Evolutionary conservation across 2,888 invertebrate species (phyloP).

Genomic region (Synanthedon tipuliformis): DNA sequence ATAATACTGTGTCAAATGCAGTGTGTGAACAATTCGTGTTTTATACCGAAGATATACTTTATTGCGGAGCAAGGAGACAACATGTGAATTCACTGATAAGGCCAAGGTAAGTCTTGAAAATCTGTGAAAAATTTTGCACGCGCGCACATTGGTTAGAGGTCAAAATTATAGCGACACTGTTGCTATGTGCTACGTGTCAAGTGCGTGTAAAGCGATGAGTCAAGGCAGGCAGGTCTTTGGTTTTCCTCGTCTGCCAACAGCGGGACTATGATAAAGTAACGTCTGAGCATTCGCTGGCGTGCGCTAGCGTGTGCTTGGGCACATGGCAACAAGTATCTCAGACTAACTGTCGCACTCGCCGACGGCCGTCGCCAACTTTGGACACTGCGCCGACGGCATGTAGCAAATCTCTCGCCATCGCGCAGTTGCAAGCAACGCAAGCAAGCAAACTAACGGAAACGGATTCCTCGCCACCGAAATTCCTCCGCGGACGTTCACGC

Average conservation of each 20-base stretch:
- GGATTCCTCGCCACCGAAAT: slow-evolving; percentile 62
- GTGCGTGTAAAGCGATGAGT: slow-evolving; percentile 33
- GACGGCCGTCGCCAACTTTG: slow-evolving; percentile 9
- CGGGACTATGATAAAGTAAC: slow-evolving; percentile 37
- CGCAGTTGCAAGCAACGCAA: not conserved
- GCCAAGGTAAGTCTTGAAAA: slow-evolving; percentile 14
- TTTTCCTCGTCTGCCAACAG: slow-evolving; percentile 56
- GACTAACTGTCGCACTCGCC: slow-evolving; percentile 12
- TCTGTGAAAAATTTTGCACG: slow-evolving; percentile 24
- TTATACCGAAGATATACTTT: not conserved
- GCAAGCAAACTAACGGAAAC: slow-evolving; percentile 51
- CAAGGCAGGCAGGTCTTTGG: slow-evolving; percentile 52
- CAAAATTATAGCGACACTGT: slow-evolving; percentile 1
- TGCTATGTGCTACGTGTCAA: slow-evolving; percentile 18
- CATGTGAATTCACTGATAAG: no score
- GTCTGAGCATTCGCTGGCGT: slow-evolving; percentile 18
- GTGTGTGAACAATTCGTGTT: slow-evolving; percentile 37
- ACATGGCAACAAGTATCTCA: slow-evolving; percentile 25
- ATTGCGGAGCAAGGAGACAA: no score
- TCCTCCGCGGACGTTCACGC: slow-evolving; percentile 65
- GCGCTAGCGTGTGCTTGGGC: slow-evolving; percentile 10
- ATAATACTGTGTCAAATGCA: slow-evolving; percentile 54
- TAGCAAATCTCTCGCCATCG: slow-evolving; percentile 4
- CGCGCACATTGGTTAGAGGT: slow-evolving; percentile 15
- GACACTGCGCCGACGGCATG: slow-evolving; percentile 15